Evolutionary conservation across 23 tunicate species (phyloP).

Genomic region (Trididemnum clinides): DNA sequence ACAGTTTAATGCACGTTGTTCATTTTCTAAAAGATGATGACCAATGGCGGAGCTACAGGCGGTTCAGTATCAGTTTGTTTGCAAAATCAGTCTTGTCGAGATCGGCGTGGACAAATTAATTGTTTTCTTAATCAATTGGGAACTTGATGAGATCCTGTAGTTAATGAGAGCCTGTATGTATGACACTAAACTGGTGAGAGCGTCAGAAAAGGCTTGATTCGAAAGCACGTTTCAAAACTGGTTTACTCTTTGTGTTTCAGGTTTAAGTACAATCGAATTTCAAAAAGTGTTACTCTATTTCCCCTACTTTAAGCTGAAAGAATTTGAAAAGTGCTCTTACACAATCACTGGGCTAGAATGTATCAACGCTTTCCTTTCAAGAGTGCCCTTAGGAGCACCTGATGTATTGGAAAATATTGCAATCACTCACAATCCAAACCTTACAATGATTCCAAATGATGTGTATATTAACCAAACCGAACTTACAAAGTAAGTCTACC

Average conservation of each 20-base stretch:
- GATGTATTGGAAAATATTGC: constrained; percentile 13
- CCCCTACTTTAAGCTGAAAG: constrained; percentile 15
- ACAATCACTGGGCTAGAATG: constrained; percentile 32
- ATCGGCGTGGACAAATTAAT: too few species aligned
- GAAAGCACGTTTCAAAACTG: not conserved
- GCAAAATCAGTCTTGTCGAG: too few species aligned
- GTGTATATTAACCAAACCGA: constrained; percentile 36
- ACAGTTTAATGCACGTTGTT: too few species aligned
- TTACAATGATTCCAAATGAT: constrained; percentile 46
- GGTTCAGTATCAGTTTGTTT: too few species aligned
- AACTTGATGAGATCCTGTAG: too few species aligned
- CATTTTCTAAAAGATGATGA: too few species aligned
- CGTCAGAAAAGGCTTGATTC: too few species aligned
- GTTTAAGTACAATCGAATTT: constrained; percentile 22
- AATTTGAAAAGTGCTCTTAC: constrained; percentile 40
- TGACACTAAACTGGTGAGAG: too few species aligned
- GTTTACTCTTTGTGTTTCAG: constrained; percentile 6
- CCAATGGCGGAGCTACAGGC: too few species aligned
- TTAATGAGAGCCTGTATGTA: too few species aligned
- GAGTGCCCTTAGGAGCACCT: constrained; percentile 36
- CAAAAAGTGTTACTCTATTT: constrained; percentile 17
- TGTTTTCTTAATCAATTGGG: too few species aligned
- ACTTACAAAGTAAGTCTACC: constrained; percentile 46
- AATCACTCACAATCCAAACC: constrained; percentile 42
- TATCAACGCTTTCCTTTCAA: constrained; percentile 19